Evolutionary conservation across 2,113 vertebrate species (phyloP).

Genomic region (Coptodon rendalli): DNA sequence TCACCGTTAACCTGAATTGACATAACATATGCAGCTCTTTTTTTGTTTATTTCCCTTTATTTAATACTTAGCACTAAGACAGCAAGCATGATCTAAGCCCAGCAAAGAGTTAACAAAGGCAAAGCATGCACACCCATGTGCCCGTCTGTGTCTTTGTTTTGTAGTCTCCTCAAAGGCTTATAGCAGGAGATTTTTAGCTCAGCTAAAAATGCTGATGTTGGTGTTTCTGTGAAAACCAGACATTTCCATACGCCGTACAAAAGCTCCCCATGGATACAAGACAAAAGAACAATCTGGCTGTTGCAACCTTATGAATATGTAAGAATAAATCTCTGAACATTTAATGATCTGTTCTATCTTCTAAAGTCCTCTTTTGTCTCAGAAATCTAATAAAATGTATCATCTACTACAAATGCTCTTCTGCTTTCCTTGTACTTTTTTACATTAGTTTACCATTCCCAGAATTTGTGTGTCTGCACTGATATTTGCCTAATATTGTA

Average conservation of each 20-base stretch:
- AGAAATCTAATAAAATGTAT: background rate
- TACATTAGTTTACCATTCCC: background rate
- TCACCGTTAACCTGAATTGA: background rate
- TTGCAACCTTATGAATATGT: slow-evolving; percentile 24
- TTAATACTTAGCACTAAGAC: background rate
- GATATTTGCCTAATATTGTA: background rate
- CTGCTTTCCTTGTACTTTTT: background rate
- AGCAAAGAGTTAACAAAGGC: background rate
- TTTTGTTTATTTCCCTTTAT: background rate
- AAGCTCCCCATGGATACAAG: slow-evolving; percentile 10
- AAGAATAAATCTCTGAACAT: background rate
- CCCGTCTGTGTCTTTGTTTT: slow-evolving; percentile 31
- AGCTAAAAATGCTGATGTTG: slow-evolving; percentile 51
- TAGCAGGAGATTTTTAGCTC: slow-evolving; percentile 32
- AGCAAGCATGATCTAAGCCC: background rate
- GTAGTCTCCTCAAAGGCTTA: slow-evolving; percentile 11
- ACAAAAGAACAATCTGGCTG: slow-evolving; percentile 43
- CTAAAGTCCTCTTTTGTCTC: background rate
- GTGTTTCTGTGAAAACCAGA: slow-evolving; percentile 30
- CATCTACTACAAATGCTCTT: background rate
- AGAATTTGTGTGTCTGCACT: background rate
- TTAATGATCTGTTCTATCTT: background rate
- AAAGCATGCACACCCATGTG: background rate
- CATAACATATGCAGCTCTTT: background rate
- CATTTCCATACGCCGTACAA: slow-evolving; percentile 33